A percentile compares a stretch with the other conserved stretches of the same genome.
These are phyloP conservation scores for Mesochorus sp. DNA, from an alignment of 2,888 invertebrate species.

Conservation along the genomic window DNA sequence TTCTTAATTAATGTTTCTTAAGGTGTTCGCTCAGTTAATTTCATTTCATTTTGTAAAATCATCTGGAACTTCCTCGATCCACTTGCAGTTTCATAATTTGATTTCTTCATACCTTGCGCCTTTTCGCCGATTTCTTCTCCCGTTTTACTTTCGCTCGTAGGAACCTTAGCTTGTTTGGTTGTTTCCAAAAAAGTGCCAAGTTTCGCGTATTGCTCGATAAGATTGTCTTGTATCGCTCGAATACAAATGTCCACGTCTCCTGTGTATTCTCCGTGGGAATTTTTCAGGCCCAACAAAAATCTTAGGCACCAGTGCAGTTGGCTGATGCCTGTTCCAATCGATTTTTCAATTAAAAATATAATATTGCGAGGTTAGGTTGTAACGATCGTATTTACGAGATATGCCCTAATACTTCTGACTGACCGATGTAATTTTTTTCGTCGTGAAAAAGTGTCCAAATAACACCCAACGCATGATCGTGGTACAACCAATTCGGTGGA, in stretches of 20 bases:
- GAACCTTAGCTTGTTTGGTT: neutral
- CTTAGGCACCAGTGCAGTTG: conserved; percentile 82
- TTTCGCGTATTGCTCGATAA: conserved; percentile 79
- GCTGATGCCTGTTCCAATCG: conserved; percentile 75
- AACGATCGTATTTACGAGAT: too few relatives aligned
- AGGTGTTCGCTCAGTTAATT: too few relatives aligned
- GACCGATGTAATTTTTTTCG: conserved; percentile 68
- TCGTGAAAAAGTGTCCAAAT: conserved; percentile 80
- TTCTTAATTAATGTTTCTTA: too few relatives aligned
- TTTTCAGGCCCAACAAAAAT: conserved; percentile 79
- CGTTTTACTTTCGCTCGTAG: neutral
- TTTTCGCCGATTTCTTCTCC: neutral
- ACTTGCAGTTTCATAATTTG: too few relatives aligned
- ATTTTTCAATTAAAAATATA: neutral
- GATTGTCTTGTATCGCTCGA: conserved; percentile 77
- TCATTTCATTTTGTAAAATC: too few relatives aligned
- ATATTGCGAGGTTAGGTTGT: too few relatives aligned
- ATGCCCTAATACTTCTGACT: too few relatives aligned
- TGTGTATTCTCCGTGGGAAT: conserved; percentile 76
- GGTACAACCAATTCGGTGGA: conserved; percentile 80
- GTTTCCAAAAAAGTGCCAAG: conserved; percentile 46
- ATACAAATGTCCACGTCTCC: conserved; percentile 80
- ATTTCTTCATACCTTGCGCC: too few relatives aligned
- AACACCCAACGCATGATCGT: conserved; percentile 82
- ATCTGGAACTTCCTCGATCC: too few relatives aligned